phyloP scores from a whole-genome alignment of 2,113 vertebrate species.

The Pelvicachromis taeniatus region DNA sequence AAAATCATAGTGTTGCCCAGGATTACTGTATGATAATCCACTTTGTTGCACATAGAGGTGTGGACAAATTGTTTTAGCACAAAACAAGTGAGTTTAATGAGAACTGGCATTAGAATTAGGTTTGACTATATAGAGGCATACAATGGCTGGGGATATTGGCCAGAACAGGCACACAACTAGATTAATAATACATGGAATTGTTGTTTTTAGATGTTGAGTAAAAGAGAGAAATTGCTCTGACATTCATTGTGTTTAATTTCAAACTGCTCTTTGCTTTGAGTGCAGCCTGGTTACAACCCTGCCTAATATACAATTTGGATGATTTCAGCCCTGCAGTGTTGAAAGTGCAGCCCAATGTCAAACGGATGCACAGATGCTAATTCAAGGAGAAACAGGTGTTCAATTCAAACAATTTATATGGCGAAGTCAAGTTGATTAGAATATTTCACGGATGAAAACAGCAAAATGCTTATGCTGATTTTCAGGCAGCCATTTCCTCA shows the following conservation, averaged over 20 bases:
- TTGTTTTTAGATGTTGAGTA: not conserved
- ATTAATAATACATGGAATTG: constrained; percentile 6
- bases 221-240: not conserved
- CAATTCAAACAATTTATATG: constrained; percentile 14
- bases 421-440: constrained; percentile 8
- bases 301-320: constrained; percentile 5
- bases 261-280: not conserved
- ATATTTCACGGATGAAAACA: not conserved
- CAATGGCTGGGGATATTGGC: not conserved
- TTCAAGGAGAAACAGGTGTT: constrained; percentile 33
- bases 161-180: not conserved
- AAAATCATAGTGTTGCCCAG: not conserved
- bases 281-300: not conserved
- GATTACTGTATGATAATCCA: not conserved
- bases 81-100: not conserved
- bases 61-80: too few relatives aligned
- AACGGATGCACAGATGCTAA: constrained; percentile 4
- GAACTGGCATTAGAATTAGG: not conserved
- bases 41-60: too few relatives aligned
- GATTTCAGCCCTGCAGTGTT: not conserved
- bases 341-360: not conserved
- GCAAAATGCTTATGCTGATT: not conserved
- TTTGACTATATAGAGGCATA: not conserved
- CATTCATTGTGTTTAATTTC: not conserved
- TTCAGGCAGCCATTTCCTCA: constrained; percentile 12